Conservation (phyloP, 2,888 invertebrate genomes). For the Lydus trimaculatus region DNA sequence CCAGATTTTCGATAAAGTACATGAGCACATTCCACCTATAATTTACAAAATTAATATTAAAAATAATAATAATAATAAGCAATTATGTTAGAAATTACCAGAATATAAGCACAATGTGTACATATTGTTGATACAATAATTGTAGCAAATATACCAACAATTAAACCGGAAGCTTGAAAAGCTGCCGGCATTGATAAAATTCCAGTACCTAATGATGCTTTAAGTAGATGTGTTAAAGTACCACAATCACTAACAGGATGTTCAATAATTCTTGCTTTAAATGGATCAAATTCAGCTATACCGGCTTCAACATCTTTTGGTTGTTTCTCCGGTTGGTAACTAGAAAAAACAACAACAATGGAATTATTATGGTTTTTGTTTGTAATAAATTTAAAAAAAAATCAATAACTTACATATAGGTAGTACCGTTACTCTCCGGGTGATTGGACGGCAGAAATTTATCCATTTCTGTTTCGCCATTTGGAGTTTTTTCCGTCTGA, state of each 20-base stretch:
- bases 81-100: constrained; percentile 70
- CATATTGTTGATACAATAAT: constrained; percentile 87
- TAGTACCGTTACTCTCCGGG: constrained; percentile 64
- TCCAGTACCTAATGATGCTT: constrained; percentile 96
- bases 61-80: constrained; percentile 3
- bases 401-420: constrained; percentile 20
- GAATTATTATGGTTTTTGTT: constrained; percentile 22
- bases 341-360: constrained; percentile 19
- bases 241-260: constrained; percentile 89
- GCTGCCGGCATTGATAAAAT: constrained; percentile 95
- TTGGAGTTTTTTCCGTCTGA: constrained; percentile 39
- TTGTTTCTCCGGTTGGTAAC: neutral
- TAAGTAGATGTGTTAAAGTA: constrained; percentile 91
- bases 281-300: constrained; percentile 73
- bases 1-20: constrained; percentile 76
- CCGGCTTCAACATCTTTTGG: constrained; percentile 64
- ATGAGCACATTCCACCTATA: constrained; percentile 86
- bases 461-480: constrained; percentile 73
- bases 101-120: constrained; percentile 93
- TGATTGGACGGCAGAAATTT: constrained; percentile 81
- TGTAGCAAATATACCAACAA: constrained; percentile 84
- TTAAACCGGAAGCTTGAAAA: constrained; percentile 85
- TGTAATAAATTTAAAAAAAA: neutral
- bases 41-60: constrained; percentile 7
- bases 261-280: constrained; percentile 72